A percentile compares a stretch with the other conserved stretches of the same genome.
These are phyloP conservation scores for Zelostemma sp. DNA, from an alignment of 1,140 invertebrate genomes.

Conservation along the genomic window DNA sequence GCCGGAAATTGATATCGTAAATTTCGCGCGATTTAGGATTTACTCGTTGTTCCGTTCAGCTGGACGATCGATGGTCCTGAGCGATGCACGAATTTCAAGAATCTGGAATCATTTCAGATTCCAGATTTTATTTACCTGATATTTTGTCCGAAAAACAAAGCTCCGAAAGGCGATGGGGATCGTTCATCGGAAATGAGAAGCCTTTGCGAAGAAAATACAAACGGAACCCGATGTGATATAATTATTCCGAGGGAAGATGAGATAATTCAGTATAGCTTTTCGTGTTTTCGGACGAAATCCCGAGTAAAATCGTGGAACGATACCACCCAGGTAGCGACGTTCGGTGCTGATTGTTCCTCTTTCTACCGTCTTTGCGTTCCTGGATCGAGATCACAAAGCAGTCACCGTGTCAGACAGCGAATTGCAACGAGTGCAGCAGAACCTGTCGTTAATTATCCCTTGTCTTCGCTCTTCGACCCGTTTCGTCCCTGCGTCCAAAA, in stretches of 20 bases:
- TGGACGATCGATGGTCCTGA: too few relatives aligned
- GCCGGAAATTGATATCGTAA: constrained; percentile 27
- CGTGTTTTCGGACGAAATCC: constrained; percentile 31
- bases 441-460: constrained; percentile 54
- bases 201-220: too few relatives aligned
- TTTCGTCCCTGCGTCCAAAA: constrained; percentile 20
- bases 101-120: too few relatives aligned
- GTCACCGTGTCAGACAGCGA: constrained; percentile 40
- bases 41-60: neutral
- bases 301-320: constrained; percentile 31
- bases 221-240: too few relatives aligned
- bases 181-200: too few relatives aligned
- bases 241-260: neutral
- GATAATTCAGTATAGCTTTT: too few relatives aligned
- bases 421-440: constrained; percentile 34
- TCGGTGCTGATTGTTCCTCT: constrained; percentile 56
- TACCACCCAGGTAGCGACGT: constrained; percentile 60
- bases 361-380: constrained; percentile 36
- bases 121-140: too few relatives aligned
- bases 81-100: too few relatives aligned
- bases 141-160: too few relatives aligned
- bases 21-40: constrained; percentile 8
- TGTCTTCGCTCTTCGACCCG: constrained; percentile 27
- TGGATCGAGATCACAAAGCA: constrained; percentile 28
- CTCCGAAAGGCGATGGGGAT: too few relatives aligned